Evolutionary conservation across 2,113 vertebrate species (phyloP).

Genomic region (Scatophagus argus): DNA sequence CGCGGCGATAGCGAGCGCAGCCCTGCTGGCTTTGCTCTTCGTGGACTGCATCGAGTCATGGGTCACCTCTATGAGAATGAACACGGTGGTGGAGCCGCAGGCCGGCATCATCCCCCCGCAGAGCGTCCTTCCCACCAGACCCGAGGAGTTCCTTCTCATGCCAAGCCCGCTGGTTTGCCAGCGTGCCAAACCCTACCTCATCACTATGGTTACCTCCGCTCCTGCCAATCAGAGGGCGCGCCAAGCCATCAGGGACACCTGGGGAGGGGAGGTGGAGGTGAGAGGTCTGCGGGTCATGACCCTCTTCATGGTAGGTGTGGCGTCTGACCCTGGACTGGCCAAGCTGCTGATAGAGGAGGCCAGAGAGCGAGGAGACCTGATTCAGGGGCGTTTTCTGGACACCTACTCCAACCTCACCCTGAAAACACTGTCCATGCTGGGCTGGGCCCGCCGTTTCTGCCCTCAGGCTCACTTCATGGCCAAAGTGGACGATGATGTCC

Average conservation of each 20-base stretch:
- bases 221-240: conserved; percentile 83
- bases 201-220: conserved; percentile 86
- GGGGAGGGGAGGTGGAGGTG: conserved; percentile 84
- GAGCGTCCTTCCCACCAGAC: conserved; percentile 71
- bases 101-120: conserved; percentile 68
- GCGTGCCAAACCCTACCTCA: conserved; percentile 84
- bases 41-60: conserved; percentile 82
- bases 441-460: conserved; percentile 86
- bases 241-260: conserved; percentile 87
- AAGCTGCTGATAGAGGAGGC: conserved; percentile 84
- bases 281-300: conserved; percentile 83
- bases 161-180: conserved; percentile 79
- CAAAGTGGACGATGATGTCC: conserved; percentile 92
- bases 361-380: conserved; percentile 81
- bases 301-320: conserved; percentile 87
- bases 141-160: conserved; percentile 83
- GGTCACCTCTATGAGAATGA: conserved; percentile 80
- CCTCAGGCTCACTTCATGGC: conserved; percentile 85
- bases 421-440: conserved; percentile 88
- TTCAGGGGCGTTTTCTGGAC: conserved; percentile 89
- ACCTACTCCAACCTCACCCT: conserved; percentile 91
- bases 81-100: conserved; percentile 45
- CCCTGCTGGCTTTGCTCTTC: conserved; percentile 75
- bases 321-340: conserved; percentile 64
- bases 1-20: neutral